phyloP scores from a whole-genome alignment of 2,797 vertebrate species.

The Paratrypauchen microcephalus region DNA sequence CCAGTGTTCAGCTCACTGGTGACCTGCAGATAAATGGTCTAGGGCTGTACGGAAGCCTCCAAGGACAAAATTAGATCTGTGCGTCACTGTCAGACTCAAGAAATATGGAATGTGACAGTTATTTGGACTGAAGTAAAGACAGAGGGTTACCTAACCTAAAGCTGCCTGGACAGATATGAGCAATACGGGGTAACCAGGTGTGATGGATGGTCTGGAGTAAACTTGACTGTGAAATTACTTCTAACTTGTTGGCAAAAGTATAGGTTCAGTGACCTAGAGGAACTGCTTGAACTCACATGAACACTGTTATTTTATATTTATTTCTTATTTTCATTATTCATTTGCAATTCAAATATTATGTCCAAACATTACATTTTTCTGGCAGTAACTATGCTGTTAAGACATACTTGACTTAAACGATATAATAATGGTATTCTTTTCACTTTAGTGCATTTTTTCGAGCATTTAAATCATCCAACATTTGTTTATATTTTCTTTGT shows the following conservation, averaged over 20 bases:
- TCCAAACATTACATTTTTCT: too few species aligned
- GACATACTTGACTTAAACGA: too few species aligned
- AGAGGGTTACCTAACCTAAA: conserved; percentile 13
- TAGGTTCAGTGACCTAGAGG: too few species aligned
- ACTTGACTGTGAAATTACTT: not conserved
- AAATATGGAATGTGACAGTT: conserved; percentile 66
- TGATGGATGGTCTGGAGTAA: not conserved
- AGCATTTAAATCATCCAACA: not conserved
- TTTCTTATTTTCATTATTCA: too few species aligned
- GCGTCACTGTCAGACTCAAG: conserved; percentile 72
- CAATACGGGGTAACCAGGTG: not conserved
- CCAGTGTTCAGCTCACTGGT: conserved; percentile 51
- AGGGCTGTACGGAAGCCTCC: conserved; percentile 63
- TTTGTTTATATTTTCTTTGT: conserved; percentile 4
- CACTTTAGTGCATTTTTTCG: too few species aligned
- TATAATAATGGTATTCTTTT: too few species aligned
- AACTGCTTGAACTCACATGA: too few species aligned
- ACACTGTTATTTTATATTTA: too few species aligned
- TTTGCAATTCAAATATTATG: too few species aligned
- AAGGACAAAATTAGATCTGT: conserved; percentile 76
- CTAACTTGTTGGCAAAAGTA: too few species aligned
- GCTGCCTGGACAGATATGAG: not conserved
- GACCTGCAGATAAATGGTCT: conserved; percentile 71
- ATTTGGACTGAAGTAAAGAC: conserved; percentile 34
- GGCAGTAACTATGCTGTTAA: too few species aligned